These are phyloP conservation scores for Schrankia costaestrigalis DNA, from an alignment of 2,888 invertebrate species.

Conservation along the genomic window DNA sequence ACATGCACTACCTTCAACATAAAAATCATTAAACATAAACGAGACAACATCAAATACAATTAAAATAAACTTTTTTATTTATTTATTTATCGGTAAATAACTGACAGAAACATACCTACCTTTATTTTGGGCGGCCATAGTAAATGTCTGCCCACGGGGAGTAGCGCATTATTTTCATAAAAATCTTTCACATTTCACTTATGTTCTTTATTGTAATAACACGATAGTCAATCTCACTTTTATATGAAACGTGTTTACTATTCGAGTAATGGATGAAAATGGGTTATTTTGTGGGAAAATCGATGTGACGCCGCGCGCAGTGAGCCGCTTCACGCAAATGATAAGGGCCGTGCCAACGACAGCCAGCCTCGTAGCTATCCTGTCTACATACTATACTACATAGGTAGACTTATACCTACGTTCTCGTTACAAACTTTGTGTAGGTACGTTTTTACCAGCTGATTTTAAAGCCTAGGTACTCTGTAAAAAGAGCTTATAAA, in stretches of 20 bases:
- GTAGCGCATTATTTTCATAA: constrained; percentile 58
- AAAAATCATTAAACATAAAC: too few species aligned
- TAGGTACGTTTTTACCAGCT: too few species aligned
- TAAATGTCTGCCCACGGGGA: constrained; percentile 43
- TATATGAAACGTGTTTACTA: constrained; percentile 65
- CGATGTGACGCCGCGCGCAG: constrained; percentile 74
- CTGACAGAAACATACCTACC: constrained; percentile 46
- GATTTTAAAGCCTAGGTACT: too few species aligned
- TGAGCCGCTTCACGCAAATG: constrained; percentile 53
- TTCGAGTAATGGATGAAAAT: constrained; percentile 62
- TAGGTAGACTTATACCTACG: constrained; percentile 13
- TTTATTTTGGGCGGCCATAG: constrained; percentile 74
- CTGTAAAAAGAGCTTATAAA: too few species aligned
- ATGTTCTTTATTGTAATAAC: constrained; percentile 29
- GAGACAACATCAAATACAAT: background rate
- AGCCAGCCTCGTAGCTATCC: constrained; percentile 26
- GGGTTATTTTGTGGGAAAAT: constrained; percentile 73
- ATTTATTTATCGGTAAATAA: constrained; percentile 25
- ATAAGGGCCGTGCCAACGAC: constrained; percentile 49
- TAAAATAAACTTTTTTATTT: too few species aligned
- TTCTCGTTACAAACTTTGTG: too few species aligned
- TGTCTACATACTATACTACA: constrained; percentile 25
- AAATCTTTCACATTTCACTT: constrained; percentile 56
- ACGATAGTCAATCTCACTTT: constrained; percentile 34
- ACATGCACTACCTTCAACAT: too few species aligned